Percentiles rank a stretch among this genome's conserved stretches.
Conservation (phyloP, 2,888 invertebrate genomes). For the Eupsilia transversa region DNA sequence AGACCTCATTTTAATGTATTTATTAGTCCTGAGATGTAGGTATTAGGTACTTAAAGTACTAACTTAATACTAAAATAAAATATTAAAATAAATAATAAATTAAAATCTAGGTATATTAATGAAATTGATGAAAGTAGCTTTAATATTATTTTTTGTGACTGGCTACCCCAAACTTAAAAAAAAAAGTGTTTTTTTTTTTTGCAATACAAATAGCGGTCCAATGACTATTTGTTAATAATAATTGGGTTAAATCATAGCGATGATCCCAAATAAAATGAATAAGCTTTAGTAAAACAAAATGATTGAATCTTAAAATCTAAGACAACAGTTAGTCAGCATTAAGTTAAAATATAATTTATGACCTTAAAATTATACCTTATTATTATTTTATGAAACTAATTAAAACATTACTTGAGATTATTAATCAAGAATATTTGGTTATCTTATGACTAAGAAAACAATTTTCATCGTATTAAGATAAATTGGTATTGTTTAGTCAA, state of each 20-base stretch:
- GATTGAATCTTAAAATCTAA: slow-evolving; percentile 20
- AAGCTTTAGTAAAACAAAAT: slow-evolving; percentile 1
- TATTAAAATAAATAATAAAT: not conserved
- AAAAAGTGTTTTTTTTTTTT: not conserved
- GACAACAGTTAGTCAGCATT: not conserved
- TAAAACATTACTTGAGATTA: slow-evolving; percentile 28
- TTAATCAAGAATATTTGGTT: slow-evolving; percentile 25
- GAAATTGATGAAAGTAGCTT: not conserved
- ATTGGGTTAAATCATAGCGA: not conserved
- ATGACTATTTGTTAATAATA: not conserved
- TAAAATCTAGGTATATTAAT: not conserved
- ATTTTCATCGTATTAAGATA: slow-evolving; percentile 24
- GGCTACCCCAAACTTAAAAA: slow-evolving; percentile 2
- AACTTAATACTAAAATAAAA: slow-evolving; percentile 2
- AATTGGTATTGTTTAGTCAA: not conserved
- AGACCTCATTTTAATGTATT: not conserved
- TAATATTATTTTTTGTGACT: not conserved
- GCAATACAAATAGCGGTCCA: not conserved
- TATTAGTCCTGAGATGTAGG: slow-evolving; percentile 5
- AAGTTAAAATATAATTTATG: slow-evolving; percentile 29
- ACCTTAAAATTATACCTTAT: slow-evolving; percentile 23
- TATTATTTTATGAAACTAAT: slow-evolving; percentile 35
- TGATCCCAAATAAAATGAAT: not conserved
- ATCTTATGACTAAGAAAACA: slow-evolving; percentile 9
- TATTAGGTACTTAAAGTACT: not conserved